phyloP scores from a whole-genome alignment of 2,113 vertebrate genomes.

The Hemiscyllium ocellatum region DNA sequence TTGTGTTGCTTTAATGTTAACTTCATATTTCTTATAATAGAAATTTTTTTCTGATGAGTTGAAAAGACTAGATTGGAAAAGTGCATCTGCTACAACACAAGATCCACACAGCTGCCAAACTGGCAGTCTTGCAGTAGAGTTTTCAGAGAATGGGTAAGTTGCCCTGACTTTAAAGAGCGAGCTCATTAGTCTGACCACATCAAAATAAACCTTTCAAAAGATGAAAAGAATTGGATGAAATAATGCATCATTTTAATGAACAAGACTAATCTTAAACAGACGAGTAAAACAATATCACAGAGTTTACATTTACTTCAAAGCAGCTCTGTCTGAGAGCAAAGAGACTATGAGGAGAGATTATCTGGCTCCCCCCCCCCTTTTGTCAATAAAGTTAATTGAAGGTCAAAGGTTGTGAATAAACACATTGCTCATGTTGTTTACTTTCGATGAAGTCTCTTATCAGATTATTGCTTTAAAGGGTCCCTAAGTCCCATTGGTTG shows the following conservation, averaged over 20 bases:
- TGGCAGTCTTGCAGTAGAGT: not conserved
- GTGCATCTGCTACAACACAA: slow-evolving; percentile 1
- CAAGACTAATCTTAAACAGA: slow-evolving; percentile 26
- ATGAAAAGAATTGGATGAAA: not conserved
- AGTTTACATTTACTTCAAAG: slow-evolving; percentile 2
- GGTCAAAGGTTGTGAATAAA: slow-evolving; percentile 21
- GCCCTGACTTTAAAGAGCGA: not conserved
- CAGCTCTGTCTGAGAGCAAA: not conserved
- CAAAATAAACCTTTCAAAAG: slow-evolving; percentile 1
- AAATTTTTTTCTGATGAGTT: not conserved
- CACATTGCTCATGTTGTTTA: slow-evolving; percentile 19
- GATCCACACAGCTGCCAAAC: not conserved
- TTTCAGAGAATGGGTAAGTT: not conserved
- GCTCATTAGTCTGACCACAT: slow-evolving; percentile 25
- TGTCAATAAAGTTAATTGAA: slow-evolving; percentile 22
- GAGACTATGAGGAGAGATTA: not conserved
- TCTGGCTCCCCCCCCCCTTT: not conserved
- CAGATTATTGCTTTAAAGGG: not conserved
- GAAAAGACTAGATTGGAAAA: not conserved
- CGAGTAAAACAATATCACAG: not conserved
- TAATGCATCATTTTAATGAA: slow-evolving; percentile 16
- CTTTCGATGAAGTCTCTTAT: not conserved
- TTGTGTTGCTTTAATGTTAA: not conserved
- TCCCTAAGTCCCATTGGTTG: not conserved
- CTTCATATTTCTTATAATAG: slow-evolving; percentile 1